Percentiles rank a stretch among this genome's conserved stretches.
These are phyloP conservation scores for Muscicapa comitata DNA, from an alignment of 2,797 vertebrate species.

Conservation along the genomic window DNA sequence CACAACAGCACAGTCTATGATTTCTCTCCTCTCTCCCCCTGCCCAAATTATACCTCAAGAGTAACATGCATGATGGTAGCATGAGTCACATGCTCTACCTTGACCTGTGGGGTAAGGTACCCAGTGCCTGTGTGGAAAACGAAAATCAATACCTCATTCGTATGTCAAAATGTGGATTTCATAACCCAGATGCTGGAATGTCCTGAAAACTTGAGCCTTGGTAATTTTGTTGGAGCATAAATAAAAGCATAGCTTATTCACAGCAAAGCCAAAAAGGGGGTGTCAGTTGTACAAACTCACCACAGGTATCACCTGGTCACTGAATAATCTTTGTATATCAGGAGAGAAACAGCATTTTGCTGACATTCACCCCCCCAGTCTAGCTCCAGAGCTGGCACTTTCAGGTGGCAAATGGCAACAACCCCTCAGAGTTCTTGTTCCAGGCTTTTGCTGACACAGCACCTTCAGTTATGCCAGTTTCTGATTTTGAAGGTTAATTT, in stretches of 20 bases:
- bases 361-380: background rate
- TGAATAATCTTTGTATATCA: background rate
- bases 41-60: background rate
- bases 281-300: background rate
- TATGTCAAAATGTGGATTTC: background rate
- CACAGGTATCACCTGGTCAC: background rate
- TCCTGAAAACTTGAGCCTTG: background rate
- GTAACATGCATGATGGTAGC: background rate
- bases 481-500: slow-evolving; percentile 54
- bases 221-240: background rate
- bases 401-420: background rate
- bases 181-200: background rate
- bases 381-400: background rate
- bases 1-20: rapidly evolving
- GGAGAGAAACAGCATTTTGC: background rate
- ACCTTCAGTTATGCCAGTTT: background rate
- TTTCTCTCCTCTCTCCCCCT: background rate
- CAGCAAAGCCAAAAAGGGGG: background rate
- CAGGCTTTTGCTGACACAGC: background rate
- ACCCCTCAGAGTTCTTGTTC: background rate
- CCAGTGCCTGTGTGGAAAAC: background rate
- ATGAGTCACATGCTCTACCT: background rate
- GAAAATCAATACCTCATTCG: background rate
- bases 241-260: background rate
- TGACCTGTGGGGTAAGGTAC: background rate